Evolutionary conservation across 1,140 invertebrate species (phyloP), one percentile per base, ranked within the genome.

Genomic region (Heliconius hermathena): DNA sequence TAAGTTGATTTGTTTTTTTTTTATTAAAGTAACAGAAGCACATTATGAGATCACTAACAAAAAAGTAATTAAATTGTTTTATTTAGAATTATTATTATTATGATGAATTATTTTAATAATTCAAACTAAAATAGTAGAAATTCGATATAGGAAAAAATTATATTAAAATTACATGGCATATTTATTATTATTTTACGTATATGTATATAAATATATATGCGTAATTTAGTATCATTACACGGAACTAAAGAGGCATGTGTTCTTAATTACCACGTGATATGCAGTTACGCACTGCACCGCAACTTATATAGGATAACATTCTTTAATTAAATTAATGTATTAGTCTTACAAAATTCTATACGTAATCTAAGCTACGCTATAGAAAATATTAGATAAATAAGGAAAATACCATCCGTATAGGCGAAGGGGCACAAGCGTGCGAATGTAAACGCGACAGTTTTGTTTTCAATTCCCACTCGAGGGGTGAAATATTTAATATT

Each of bases 261-360:
- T 26, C 4, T 13, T 66, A 26, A 66, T 66, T 22, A 29, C 26
- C 29, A n/a, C 26, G 11, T 66, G 8, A 8, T 8, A 60, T 60
- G 18, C 49, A 6, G n/a, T 60, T 22, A 60, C n/a, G n/a, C 54
- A 9, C 54, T 60, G 54, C 54, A 9, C 54, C n/a, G 54, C 54
- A 60, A 60, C 22, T 13, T 66, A 66, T 66, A 29, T 29, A 66
- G 11, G 60, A 66, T 29, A 66, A 66, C 26, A 11, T 66, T 18
- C 16, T 66, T 66, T 22, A 66, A 66, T 66, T 29, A 3, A 66
- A 29, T 66, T 66, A 66, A 66, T 66, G 60, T 66, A 66, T 66
- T 66, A 66, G 60, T 6, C 60, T 29, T 13, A 66, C 22, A 13
- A 26, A 66, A 16, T 29, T 66, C 11, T 66, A 0, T 26, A 66